phyloP scores from a whole-genome alignment of 2,113 vertebrate genomes.

The Pelmatolapia mariae region DNA sequence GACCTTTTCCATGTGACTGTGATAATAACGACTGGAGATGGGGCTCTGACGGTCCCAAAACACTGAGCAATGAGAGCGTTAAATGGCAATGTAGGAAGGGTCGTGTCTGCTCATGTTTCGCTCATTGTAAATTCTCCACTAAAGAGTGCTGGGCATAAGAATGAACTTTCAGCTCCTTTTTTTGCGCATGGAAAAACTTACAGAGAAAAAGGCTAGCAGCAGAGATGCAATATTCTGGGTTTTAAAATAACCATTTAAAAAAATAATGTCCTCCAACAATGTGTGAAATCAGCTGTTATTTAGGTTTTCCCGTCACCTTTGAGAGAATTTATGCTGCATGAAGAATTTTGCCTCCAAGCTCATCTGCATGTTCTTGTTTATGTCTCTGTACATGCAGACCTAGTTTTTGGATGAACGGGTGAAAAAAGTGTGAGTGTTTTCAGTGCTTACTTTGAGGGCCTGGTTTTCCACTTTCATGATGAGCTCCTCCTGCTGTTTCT shows the following conservation, averaged over 20 bases:
- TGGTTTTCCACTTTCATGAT: slow-evolving; percentile 98
- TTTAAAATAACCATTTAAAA: not conserved
- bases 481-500: slow-evolving; percentile 95
- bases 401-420: not conserved
- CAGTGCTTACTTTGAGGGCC: slow-evolving; percentile 84
- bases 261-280: not conserved
- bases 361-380: slow-evolving; percentile 4
- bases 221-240: not conserved
- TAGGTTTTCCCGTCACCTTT: slow-evolving; percentile 1
- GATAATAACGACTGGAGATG: slow-evolving; percentile 51
- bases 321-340: slow-evolving; percentile 6
- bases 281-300: slow-evolving; percentile 3
- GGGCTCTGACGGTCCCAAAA: slow-evolving; percentile 28
- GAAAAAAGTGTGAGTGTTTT: not conserved
- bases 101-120: slow-evolving; percentile 30
- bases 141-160: slow-evolving; percentile 8
- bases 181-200: not conserved
- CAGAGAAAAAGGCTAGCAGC: not conserved
- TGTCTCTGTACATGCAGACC: slow-evolving; percentile 7
- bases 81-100: slow-evolving; percentile 43
- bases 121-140: slow-evolving; percentile 19
- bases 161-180: not conserved
- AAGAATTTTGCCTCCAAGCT: slow-evolving; percentile 10
- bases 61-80: slow-evolving; percentile 8
- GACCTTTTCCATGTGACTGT: slow-evolving; percentile 63